phyloP scores from a whole-genome alignment of 2,113 vertebrate species.

The Saiga tatarica region DNA sequence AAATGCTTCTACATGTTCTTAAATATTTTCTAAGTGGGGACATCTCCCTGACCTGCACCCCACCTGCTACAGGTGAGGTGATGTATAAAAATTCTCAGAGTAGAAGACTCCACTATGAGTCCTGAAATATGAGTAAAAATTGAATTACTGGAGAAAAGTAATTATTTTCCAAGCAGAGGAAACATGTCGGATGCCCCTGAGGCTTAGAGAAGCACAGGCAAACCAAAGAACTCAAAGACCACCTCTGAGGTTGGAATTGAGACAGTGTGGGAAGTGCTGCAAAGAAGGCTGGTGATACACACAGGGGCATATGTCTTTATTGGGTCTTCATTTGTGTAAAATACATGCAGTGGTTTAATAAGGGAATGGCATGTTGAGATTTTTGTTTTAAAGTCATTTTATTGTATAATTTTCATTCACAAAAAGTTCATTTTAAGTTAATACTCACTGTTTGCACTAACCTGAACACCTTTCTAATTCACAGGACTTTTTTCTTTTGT shows the following conservation, averaged over 20 bases:
- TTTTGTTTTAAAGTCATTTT: constrained; percentile 1
- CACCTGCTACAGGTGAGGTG: not conserved
- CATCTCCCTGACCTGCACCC: not conserved
- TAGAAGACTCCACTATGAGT: not conserved
- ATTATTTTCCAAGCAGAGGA: not conserved
- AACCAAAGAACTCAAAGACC: not conserved
- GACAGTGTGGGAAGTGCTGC: not conserved
- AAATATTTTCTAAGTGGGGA: not conserved
- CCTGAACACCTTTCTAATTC: not conserved
- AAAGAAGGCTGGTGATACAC: not conserved
- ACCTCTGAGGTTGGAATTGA: not conserved
- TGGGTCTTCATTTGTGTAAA: not conserved
- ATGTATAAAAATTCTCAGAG: not conserved
- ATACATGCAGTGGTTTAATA: not conserved
- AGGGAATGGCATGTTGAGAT: not conserved
- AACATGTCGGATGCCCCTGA: too few relatives aligned
- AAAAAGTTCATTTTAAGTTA: not conserved
- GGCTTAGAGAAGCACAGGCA: accelerated
- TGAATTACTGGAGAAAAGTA: not conserved
- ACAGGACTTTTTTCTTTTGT: not conserved
- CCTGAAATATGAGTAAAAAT: not conserved
- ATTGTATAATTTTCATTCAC: not conserved
- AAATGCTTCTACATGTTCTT: not conserved
- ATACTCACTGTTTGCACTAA: not conserved
- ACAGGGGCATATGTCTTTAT: not conserved